Conservation (phyloP, 2,888 invertebrate genomes). For the Malacosoma neustria region DNA sequence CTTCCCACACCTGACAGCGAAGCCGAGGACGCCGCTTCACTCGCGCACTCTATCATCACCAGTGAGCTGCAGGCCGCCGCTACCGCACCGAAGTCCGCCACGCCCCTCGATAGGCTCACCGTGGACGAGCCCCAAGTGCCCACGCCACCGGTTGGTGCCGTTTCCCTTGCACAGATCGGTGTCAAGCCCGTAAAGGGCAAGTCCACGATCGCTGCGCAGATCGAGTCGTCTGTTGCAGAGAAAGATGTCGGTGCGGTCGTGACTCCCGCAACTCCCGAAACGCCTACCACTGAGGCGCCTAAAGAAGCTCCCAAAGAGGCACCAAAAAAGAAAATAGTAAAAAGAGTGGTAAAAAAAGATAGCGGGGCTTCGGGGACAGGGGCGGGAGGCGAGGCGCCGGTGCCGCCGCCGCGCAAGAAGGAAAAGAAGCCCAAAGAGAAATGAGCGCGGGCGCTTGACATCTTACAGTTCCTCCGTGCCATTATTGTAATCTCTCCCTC, state of each 20-base stretch:
- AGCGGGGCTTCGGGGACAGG: slow-evolving; percentile 25
- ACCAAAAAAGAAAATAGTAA: slow-evolving; percentile 56
- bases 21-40: slow-evolving; percentile 62
- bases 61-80: slow-evolving; percentile 44
- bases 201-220: slow-evolving; percentile 48
- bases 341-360: slow-evolving; percentile 71
- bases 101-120: slow-evolving; percentile 33
- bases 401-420: slow-evolving; percentile 72
- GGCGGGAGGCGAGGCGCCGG: slow-evolving; percentile 50
- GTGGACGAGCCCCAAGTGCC: slow-evolving; percentile 54
- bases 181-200: slow-evolving; percentile 48
- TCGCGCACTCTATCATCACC: slow-evolving; percentile 66
- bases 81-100: slow-evolving; percentile 22
- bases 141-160: slow-evolving; percentile 64
- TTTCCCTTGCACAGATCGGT: slow-evolving; percentile 69
- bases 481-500: slow-evolving; percentile 53
- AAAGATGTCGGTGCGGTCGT: slow-evolving; percentile 16
- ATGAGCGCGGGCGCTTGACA: slow-evolving; percentile 38
- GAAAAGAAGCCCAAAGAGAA: slow-evolving; percentile 73
- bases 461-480: slow-evolving; percentile 42
- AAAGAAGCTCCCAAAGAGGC: slow-evolving; percentile 23
- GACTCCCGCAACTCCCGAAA: slow-evolving; percentile 2
- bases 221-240: slow-evolving; percentile 52
- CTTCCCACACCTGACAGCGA: slow-evolving; percentile 69
- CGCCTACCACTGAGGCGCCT: slow-evolving; percentile 4